phyloP scores from a whole-genome alignment of 2,888 invertebrate species.

The Sipunculus nudus region DNA sequence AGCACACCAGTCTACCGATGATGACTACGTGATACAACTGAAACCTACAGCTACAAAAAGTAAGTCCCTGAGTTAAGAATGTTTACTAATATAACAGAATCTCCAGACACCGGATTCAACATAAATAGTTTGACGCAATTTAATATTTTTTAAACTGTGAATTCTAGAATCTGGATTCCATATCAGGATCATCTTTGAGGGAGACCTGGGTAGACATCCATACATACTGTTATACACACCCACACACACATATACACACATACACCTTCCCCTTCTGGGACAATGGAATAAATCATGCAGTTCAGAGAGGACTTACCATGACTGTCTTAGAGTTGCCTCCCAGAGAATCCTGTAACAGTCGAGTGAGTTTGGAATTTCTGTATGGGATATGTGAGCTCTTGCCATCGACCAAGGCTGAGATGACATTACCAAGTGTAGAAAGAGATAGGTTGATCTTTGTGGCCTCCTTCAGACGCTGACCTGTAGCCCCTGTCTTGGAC shows the following conservation, averaged over 20 bases:
- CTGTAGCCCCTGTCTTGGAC: conserved; percentile 94
- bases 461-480: conserved; percentile 92
- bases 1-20: too few relatives aligned
- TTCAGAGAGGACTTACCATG: conserved; percentile 69
- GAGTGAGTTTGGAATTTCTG: conserved; percentile 94
- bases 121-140: too few relatives aligned
- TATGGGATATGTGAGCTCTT: conserved; percentile 98
- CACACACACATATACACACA: not conserved
- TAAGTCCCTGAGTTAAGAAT: too few relatives aligned
- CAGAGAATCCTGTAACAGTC: conserved; percentile 88
- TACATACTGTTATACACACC: not conserved
- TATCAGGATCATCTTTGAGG: not conserved
- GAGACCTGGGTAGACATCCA: not conserved
- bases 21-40: too few relatives aligned
- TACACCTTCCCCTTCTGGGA: too few relatives aligned
- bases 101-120: too few relatives aligned
- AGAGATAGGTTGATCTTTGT: conserved; percentile 98
- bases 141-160: too few relatives aligned
- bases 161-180: too few relatives aligned
- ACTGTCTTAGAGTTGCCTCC: conserved; percentile 82
- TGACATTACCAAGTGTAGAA: conserved; percentile 97
- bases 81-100: too few relatives aligned
- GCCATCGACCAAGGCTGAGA: conserved; percentile 96
- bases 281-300: too few relatives aligned
- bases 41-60: too few relatives aligned